These are phyloP conservation scores for Heterodera carotae DNA, from an alignment of 1,140 invertebrate genomes.

Conservation along the genomic window DNA sequence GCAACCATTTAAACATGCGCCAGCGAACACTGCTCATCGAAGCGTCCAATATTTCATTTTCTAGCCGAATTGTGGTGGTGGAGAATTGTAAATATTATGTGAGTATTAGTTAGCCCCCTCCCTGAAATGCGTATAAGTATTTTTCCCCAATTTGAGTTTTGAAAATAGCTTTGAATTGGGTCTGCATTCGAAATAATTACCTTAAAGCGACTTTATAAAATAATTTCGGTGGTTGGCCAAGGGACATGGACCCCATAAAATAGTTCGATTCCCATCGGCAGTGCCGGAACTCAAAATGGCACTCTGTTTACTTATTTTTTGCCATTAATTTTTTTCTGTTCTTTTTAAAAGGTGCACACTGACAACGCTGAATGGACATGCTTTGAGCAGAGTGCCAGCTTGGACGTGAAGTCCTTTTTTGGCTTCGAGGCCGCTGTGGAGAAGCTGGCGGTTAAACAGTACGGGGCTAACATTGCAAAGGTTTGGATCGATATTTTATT, in stretches of 20 bases:
- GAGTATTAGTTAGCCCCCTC: constrained; percentile 69
- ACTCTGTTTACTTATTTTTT: no score
- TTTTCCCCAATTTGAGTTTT: no score
- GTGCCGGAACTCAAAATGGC: no score
- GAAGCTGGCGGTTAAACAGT: constrained; percentile 95
- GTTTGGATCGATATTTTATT: constrained; percentile 66
- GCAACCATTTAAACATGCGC: constrained; percentile 81
- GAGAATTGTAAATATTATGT: constrained; percentile 90
- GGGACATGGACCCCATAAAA: no score
- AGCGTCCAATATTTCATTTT: constrained; percentile 90
- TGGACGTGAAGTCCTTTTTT: constrained; percentile 95
- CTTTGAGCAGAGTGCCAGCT: constrained; percentile 87
- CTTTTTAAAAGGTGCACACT: constrained; percentile 78
- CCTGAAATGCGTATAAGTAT: no score
- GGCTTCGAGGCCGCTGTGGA: constrained; percentile 92
- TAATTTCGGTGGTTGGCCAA: no score
- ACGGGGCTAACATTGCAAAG: constrained; percentile 86
- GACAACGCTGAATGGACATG: constrained; percentile 94
- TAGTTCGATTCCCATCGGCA: no score
- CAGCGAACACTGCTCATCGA: constrained; percentile 83
- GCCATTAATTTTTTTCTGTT: neutral
- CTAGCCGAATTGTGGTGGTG: constrained; percentile 79
- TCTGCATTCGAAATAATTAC: no score
- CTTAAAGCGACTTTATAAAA: no score
- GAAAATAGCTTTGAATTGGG: no score